Conservation (phyloP, 2,797 vertebrate species). For the Sebastes itinus region DNA sequence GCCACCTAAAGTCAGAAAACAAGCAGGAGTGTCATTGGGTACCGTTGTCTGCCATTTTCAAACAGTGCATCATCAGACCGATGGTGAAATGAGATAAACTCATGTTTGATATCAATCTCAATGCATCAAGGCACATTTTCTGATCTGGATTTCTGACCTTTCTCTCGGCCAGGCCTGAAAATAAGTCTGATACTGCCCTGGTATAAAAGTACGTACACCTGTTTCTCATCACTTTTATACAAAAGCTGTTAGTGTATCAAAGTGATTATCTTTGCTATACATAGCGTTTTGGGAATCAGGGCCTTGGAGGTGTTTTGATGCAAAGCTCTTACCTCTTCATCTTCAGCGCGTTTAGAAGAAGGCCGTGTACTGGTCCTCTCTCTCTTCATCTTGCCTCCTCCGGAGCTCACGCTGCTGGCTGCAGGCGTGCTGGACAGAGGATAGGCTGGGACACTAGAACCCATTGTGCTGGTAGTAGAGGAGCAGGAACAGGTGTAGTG, state of each 20-base stretch:
- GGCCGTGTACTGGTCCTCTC: slow-evolving; percentile 82
- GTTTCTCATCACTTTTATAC: background rate
- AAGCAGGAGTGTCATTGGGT: background rate
- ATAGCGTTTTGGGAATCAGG: background rate
- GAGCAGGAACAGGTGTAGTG: background rate
- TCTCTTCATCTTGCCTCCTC: slow-evolving; percentile 93
- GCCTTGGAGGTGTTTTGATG: background rate
- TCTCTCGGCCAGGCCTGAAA: background rate
- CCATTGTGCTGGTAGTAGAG: slow-evolving; percentile 72
- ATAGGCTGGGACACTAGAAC: slow-evolving; percentile 77
- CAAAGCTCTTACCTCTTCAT: slow-evolving; percentile 73
- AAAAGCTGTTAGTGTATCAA: background rate
- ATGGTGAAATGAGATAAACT: background rate
- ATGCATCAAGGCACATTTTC: background rate
- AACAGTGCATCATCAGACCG: background rate
- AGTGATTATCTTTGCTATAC: background rate
- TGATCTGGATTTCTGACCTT: background rate
- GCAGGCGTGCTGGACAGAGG: slow-evolving; percentile 87
- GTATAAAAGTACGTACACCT: background rate
- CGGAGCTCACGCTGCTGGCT: slow-evolving; percentile 83
- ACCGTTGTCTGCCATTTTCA: background rate
- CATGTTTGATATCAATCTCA: background rate
- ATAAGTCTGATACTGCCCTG: background rate
- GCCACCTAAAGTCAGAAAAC: slow-evolving; percentile 74
- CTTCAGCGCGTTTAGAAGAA: slow-evolving; percentile 81